Evolutionary conservation across 2,888 invertebrate genomes (phyloP).

Genomic region (Platycheirus rosarum): DNA sequence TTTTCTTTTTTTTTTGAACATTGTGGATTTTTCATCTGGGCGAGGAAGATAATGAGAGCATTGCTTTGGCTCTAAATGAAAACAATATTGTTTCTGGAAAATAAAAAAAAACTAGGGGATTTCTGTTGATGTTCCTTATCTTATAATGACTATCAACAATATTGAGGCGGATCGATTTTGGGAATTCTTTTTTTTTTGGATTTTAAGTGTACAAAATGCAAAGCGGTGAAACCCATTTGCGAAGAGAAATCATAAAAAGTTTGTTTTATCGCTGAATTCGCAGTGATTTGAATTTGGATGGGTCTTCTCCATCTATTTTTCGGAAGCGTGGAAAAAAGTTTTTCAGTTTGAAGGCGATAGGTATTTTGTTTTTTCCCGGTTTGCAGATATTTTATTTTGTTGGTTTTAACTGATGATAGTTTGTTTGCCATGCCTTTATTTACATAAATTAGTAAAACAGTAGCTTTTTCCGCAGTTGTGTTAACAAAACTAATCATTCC

Average conservation of each 20-base stretch:
- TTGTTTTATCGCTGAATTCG: constrained; percentile 18
- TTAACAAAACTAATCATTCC: no score
- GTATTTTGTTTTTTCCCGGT: no score
- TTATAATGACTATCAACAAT: constrained; percentile 37
- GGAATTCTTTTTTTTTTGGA: constrained; percentile 8
- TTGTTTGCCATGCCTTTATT: no score
- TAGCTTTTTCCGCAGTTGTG: no score
- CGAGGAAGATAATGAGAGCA: constrained; percentile 36
- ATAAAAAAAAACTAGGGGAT: constrained; percentile 17
- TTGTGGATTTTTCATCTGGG: constrained; percentile 31
- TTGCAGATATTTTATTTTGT: no score
- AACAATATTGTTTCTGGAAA: constrained; percentile 31
- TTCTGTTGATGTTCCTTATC: constrained; percentile 40
- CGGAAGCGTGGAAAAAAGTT: no score
- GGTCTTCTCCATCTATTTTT: no score
- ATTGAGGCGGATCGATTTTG: constrained; percentile 29
- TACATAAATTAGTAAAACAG: no score
- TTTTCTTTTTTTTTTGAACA: no score
- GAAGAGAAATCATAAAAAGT: constrained; percentile 15
- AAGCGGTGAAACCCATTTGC: constrained; percentile 5
- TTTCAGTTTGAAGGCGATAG: no score
- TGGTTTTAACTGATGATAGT: no score
- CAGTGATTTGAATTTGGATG: constrained; percentile 12
- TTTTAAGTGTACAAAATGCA: constrained; percentile 22
- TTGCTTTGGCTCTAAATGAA: constrained; percentile 35